These are phyloP conservation scores for Muscicapa striata DNA, from an alignment of 2,797 vertebrate genomes.

Conservation along the genomic window DNA sequence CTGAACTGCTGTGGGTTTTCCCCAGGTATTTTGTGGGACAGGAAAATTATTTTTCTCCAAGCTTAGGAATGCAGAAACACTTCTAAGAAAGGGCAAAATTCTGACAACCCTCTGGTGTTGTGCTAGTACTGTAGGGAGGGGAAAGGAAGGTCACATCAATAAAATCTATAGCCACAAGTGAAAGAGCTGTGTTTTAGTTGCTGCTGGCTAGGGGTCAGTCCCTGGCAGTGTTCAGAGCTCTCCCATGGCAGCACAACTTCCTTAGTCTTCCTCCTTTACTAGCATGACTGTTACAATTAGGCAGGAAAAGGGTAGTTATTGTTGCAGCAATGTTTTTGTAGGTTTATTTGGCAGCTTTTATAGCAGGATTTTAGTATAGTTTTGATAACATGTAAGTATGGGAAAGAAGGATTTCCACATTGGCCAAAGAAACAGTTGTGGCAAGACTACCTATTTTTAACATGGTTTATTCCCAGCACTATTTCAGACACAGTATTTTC, in stretches of 20 bases:
- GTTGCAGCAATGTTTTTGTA: neutral
- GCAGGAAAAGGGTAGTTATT: neutral
- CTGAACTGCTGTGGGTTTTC: neutral
- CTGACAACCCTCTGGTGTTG: neutral
- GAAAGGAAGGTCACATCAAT: neutral
- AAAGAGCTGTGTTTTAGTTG: neutral
- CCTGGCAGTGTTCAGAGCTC: neutral
- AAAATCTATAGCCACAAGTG: neutral
- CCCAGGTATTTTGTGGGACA: neutral
- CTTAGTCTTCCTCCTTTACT: neutral
- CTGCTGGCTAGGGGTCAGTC: neutral
- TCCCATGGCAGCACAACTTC: neutral
- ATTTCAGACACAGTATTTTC: conserved; percentile 59
- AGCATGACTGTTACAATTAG: neutral
- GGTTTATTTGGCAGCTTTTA: neutral
- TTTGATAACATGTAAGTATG: neutral
- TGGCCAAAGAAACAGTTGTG: conserved; percentile 44
- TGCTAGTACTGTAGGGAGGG: neutral
- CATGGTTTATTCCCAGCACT: conserved; percentile 47
- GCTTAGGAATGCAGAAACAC: neutral
- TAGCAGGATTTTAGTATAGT: neutral
- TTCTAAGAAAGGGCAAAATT: neutral
- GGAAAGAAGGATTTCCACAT: conserved; percentile 44
- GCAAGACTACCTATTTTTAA: conserved; percentile 71
- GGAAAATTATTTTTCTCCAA: neutral